Conservation (phyloP, 2,113 vertebrate species). For the Rhinoderma darwinii region DNA sequence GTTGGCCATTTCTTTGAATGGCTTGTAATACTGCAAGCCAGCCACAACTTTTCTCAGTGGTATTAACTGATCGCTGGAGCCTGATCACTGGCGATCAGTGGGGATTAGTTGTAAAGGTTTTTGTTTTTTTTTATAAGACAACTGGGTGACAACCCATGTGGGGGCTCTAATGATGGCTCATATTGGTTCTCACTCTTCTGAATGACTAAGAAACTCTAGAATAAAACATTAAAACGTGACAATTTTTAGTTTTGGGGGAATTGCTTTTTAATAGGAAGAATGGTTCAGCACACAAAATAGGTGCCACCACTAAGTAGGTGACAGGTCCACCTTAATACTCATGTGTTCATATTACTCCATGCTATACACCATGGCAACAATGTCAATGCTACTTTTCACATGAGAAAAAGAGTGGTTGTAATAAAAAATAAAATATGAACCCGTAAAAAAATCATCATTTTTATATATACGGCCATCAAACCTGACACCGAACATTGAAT, state of each 20-base stretch:
- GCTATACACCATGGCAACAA: slow-evolving; percentile 24
- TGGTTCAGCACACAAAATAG: neutral
- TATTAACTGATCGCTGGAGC: too few relatives aligned
- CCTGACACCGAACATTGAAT: slow-evolving; percentile 36
- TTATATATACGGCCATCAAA: slow-evolving; percentile 64
- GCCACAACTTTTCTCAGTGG: too few relatives aligned
- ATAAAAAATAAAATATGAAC: slow-evolving; percentile 58
- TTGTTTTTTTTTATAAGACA: too few relatives aligned
- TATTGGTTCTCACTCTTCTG: neutral
- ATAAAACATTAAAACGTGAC: neutral
- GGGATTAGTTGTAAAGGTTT: too few relatives aligned
- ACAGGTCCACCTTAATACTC: neutral
- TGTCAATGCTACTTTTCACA: slow-evolving; percentile 41
- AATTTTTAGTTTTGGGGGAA: neutral
- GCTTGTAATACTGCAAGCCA: too few relatives aligned
- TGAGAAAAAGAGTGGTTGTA: slow-evolving; percentile 61
- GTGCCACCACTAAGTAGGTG: neutral
- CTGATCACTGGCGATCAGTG: too few relatives aligned
- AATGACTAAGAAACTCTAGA: too few relatives aligned
- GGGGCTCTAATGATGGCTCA: neutral
- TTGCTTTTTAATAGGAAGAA: neutral
- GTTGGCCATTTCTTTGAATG: too few relatives aligned
- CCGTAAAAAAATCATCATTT: slow-evolving; percentile 60
- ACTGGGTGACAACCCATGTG: neutral
- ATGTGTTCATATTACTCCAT: neutral